A percentile compares a stretch with the other conserved stretches of the same genome.
These are phyloP conservation scores for Bubo blakistoni DNA, from an alignment of 2,113 vertebrate species.

Conservation along the genomic window DNA sequence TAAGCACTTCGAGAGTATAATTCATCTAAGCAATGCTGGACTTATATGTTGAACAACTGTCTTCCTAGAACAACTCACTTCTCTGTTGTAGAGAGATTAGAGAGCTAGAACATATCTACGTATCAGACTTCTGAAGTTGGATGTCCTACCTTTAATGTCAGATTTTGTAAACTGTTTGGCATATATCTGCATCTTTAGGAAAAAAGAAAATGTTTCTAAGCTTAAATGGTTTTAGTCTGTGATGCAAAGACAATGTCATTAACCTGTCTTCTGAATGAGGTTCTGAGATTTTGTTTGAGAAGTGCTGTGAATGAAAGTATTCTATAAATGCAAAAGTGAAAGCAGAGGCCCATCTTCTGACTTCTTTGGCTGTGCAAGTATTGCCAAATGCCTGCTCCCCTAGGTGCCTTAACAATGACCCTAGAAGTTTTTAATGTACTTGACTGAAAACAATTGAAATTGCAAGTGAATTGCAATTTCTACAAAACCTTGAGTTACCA, in stretches of 20 bases:
- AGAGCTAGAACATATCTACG: neutral
- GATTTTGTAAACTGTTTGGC: neutral
- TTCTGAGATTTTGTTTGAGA: neutral
- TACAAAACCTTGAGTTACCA: neutral
- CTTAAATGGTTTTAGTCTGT: neutral
- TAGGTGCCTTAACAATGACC: neutral
- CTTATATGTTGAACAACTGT: neutral
- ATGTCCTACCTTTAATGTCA: neutral
- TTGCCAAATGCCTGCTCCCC: neutral
- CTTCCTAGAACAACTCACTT: neutral
- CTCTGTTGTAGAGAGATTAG: neutral
- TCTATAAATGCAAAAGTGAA: neutral
- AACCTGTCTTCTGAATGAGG: neutral
- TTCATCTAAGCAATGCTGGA: neutral
- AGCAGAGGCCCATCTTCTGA: neutral
- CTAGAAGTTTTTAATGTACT: neutral
- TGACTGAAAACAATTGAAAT: slow-evolving; percentile 12
- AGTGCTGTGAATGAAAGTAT: neutral
- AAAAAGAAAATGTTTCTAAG: neutral
- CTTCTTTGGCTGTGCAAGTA: neutral
- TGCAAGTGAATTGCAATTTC: neutral
- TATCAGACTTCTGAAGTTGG: neutral
- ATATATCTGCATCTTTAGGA: neutral
- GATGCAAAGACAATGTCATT: neutral
- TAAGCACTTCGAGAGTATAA: neutral